phyloP scores from a whole-genome alignment of 2,888 invertebrate genomes.

The Lamellibrachia satsuma region DNA sequence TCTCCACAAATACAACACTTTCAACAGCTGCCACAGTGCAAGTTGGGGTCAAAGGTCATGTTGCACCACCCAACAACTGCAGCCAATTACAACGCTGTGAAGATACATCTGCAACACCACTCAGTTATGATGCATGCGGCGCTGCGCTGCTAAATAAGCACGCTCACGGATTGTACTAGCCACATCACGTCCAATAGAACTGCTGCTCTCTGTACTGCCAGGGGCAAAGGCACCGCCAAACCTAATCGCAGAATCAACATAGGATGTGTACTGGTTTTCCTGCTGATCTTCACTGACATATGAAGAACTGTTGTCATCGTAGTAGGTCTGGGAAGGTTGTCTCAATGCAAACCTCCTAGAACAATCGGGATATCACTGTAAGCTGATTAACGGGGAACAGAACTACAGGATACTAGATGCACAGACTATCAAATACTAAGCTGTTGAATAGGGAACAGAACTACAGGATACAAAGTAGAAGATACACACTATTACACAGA shows the following conservation, averaged over 20 bases:
- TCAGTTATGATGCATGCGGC: background rate
- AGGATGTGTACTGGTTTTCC: background rate
- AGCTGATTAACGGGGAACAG: background rate
- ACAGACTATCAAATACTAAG: too few species aligned
- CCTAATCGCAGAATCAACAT: background rate
- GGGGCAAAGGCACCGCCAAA: background rate
- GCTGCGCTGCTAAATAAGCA: background rate
- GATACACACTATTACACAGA: too few species aligned
- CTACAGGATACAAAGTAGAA: too few species aligned
- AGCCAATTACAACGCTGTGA: conserved; percentile 9
- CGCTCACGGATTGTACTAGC: background rate
- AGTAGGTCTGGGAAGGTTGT: background rate
- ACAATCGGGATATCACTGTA: background rate
- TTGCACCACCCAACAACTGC: background rate
- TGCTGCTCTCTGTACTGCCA: background rate
- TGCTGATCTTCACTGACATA: background rate
- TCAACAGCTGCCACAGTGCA: background rate
- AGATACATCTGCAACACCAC: background rate
- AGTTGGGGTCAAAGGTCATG: background rate
- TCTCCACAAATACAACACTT: background rate
- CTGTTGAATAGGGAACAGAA: too few species aligned
- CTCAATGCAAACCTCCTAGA: background rate
- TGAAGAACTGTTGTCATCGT: background rate
- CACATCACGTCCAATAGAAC: background rate
- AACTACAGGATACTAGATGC: background rate